phyloP scores from a whole-genome alignment of 2,888 invertebrate species.

The Junonia oenone region DNA sequence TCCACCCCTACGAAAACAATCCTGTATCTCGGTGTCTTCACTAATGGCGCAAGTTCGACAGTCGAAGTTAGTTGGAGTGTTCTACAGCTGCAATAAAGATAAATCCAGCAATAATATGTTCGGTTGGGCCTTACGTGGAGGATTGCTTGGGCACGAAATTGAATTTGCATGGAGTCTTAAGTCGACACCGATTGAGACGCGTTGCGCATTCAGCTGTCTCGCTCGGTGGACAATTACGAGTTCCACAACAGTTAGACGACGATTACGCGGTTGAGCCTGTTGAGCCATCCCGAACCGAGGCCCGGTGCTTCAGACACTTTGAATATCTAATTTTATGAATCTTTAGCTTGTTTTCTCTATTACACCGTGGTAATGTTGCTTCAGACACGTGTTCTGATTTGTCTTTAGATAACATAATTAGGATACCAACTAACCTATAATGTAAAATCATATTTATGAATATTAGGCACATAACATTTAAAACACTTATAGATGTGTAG shows the following conservation, averaged over 20 bases:
- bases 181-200: constrained; percentile 67
- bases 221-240: constrained; percentile 63
- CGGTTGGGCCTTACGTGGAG: constrained; percentile 75
- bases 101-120: constrained; percentile 79
- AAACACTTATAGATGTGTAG: neutral
- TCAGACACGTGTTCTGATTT: neutral
- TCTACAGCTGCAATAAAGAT: constrained; percentile 78
- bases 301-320: constrained; percentile 15
- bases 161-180: constrained; percentile 79
- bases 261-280: constrained; percentile 53
- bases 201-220: constrained; percentile 51
- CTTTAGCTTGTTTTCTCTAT: constrained; percentile 6
- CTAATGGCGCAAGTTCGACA: constrained; percentile 79
- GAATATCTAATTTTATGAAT: constrained; percentile 28
- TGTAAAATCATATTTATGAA: neutral
- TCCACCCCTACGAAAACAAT: constrained; percentile 76
- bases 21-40: constrained; percentile 77
- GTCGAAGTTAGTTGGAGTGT: constrained; percentile 78
- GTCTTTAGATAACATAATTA: neutral
- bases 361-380: neutral
- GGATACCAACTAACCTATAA: neutral
- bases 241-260: constrained; percentile 54
- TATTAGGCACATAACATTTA: neutral
- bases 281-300: constrained; percentile 36
- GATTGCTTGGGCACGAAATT: constrained; percentile 75